A percentile compares a stretch with the other conserved stretches of the same genome.
Conservation (phyloP, 2,113 vertebrate species). For the Macrotis lagotis region DNA sequence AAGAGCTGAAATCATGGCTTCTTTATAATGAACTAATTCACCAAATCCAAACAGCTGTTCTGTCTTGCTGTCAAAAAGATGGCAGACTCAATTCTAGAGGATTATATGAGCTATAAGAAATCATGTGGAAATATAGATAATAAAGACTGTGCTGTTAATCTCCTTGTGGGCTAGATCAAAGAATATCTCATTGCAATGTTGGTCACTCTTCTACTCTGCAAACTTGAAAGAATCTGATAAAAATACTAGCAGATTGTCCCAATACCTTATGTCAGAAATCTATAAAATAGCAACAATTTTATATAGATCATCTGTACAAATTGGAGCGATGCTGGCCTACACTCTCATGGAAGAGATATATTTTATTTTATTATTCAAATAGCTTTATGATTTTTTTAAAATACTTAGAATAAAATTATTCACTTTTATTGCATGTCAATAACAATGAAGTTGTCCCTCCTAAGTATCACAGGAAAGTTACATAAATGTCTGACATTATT, state of each 20-base stretch:
- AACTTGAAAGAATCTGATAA: slow-evolving; percentile 97
- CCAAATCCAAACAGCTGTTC: slow-evolving; percentile 88
- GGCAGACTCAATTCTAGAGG: slow-evolving; percentile 95
- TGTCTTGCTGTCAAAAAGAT: slow-evolving; percentile 98
- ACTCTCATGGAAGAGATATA: slow-evolving; percentile 98
- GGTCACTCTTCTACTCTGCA: slow-evolving; percentile 97
- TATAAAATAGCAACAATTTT: slow-evolving; percentile 89
- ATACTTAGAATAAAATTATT: slow-evolving; percentile 96
- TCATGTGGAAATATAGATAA: slow-evolving; percentile 98
- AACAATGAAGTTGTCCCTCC: slow-evolving; percentile 98
- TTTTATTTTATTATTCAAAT: slow-evolving; percentile 95
- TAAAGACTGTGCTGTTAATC: slow-evolving; percentile 98
- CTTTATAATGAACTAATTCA: not conserved
- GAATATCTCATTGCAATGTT: slow-evolving; percentile 99
- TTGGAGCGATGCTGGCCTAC: slow-evolving; percentile 98
- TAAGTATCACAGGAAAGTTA: slow-evolving; percentile 96
- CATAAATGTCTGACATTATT: slow-evolving; percentile 74
- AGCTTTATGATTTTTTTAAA: slow-evolving; percentile 98
- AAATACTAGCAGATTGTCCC: slow-evolving; percentile 94
- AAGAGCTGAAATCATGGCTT: not conserved
- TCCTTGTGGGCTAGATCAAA: slow-evolving; percentile 96
- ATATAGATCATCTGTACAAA: slow-evolving; percentile 88
- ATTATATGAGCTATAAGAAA: slow-evolving; percentile 99
- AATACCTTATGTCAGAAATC: slow-evolving; percentile 97
- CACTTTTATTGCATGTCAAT: slow-evolving; percentile 91